phyloP scores from a whole-genome alignment of 2,797 vertebrate species.

The Capromys pilorides region DNA sequence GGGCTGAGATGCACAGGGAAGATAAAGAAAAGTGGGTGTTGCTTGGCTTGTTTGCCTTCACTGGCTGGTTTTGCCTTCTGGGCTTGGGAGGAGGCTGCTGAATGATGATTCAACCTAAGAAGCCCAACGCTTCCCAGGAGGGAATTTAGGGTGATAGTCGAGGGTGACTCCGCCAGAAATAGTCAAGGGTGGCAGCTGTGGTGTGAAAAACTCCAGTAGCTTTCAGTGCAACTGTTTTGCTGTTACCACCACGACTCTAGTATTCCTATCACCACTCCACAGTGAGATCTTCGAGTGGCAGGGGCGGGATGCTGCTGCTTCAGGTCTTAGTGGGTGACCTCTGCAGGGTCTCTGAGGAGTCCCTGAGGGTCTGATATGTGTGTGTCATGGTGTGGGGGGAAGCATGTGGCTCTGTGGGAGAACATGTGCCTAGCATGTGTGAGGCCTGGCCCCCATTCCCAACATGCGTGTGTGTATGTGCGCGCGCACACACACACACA shows the following conservation, averaged over 20 bases:
- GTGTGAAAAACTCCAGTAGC: not conserved
- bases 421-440: not conserved
- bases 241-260: not conserved
- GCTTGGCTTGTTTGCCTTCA: not conserved
- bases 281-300: not conserved
- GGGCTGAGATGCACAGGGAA: not conserved
- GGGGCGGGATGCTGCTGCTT: not conserved
- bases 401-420: not conserved
- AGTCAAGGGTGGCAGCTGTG: not conserved
- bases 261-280: not conserved
- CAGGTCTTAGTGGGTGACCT: not conserved
- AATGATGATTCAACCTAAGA: constrained; percentile 17
- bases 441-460: not conserved
- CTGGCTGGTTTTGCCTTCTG: constrained; percentile 12
- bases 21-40: not conserved
- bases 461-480: too few relatives aligned
- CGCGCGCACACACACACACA: too few relatives aligned
- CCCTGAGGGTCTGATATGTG: not conserved
- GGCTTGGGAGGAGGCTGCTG: not conserved
- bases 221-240: not conserved
- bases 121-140: not conserved
- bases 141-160: not conserved
- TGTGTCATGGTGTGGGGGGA: not conserved
- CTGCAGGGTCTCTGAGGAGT: not conserved
- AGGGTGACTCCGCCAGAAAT: not conserved